phyloP scores from a whole-genome alignment of 2,113 vertebrate genomes.

The Gambusia holbrooki region DNA sequence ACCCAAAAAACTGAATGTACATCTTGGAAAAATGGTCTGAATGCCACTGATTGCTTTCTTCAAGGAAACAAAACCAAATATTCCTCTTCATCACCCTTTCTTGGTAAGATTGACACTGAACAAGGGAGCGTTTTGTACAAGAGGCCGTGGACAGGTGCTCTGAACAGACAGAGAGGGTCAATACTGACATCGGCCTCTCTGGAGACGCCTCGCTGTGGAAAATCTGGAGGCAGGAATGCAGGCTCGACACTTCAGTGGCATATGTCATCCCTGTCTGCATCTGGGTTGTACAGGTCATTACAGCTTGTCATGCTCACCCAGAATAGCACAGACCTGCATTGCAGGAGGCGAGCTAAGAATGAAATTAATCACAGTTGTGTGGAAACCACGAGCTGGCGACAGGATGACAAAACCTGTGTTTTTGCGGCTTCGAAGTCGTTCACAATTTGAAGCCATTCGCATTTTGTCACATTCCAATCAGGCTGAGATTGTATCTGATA shows the following conservation, averaged over 20 bases:
- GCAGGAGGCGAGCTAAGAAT: slow-evolving; percentile 9
- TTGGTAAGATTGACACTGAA: slow-evolving; percentile 13
- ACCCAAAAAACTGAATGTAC: neutral
- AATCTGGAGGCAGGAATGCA: slow-evolving; percentile 56
- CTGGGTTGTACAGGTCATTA: slow-evolving; percentile 58
- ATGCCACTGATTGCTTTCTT: slow-evolving; percentile 6
- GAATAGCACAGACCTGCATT: slow-evolving; percentile 12
- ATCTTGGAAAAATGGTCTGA: neutral
- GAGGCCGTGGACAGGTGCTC: slow-evolving; percentile 53
- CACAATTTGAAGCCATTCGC: neutral
- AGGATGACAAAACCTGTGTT: slow-evolving; percentile 22
- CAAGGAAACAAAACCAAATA: neutral
- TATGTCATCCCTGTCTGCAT: slow-evolving; percentile 56
- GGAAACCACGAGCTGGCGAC: neutral
- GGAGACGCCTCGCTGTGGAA: slow-evolving; percentile 44
- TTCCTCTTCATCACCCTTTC: neutral
- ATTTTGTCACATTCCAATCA: neutral
- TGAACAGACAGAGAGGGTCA: slow-evolving; percentile 45
- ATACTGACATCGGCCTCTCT: slow-evolving; percentile 41
- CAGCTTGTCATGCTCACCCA: slow-evolving; percentile 44
- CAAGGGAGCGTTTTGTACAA: slow-evolving; percentile 35
- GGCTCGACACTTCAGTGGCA: slow-evolving; percentile 59
- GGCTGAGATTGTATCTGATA: neutral
- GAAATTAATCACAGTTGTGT: slow-evolving; percentile 1
- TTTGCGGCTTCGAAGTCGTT: slow-evolving; percentile 42